Evolutionary conservation across 2,888 invertebrate genomes (phyloP).

Genomic region (Hanleya hanleyi): DNA sequence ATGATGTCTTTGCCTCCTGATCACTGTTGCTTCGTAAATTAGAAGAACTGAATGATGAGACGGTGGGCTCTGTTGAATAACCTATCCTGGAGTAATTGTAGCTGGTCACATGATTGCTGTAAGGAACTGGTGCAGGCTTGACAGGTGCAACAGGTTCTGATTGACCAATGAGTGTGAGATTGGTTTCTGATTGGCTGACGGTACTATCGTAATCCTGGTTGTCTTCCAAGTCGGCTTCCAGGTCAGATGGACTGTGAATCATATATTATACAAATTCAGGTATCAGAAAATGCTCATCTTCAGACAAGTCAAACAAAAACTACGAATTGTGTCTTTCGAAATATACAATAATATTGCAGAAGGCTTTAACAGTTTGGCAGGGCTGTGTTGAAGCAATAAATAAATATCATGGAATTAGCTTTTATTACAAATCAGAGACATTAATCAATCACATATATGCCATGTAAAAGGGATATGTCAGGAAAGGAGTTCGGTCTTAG

Average conservation of each 20-base stretch:
- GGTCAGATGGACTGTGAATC: constrained; percentile 77
- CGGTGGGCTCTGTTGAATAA: constrained; percentile 1
- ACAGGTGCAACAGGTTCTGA: constrained; percentile 42
- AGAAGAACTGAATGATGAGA: neutral
- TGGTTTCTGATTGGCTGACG: constrained; percentile 75
- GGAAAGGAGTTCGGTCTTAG: too few species aligned
- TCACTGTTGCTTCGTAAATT: constrained; percentile 28
- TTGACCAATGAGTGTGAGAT: constrained; percentile 65
- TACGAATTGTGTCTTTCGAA: too few species aligned
- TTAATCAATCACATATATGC: too few species aligned
- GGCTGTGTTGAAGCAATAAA: too few species aligned
- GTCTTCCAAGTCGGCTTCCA: constrained; percentile 79
- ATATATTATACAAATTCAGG: too few species aligned
- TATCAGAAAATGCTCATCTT: too few species aligned
- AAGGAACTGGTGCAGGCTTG: neutral
- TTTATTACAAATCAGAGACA: too few species aligned
- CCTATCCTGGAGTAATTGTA: constrained; percentile 41
- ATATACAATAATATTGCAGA: too few species aligned
- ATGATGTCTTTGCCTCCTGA: constrained; percentile 39
- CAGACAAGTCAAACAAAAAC: too few species aligned
- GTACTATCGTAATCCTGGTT: constrained; percentile 77
- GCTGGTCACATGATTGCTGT: neutral
- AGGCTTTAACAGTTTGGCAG: too few species aligned
- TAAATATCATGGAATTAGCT: too few species aligned
- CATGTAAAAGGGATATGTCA: too few species aligned